phyloP scores from a whole-genome alignment of 2,113 vertebrate genomes.

The Origma solitaria region DNA sequence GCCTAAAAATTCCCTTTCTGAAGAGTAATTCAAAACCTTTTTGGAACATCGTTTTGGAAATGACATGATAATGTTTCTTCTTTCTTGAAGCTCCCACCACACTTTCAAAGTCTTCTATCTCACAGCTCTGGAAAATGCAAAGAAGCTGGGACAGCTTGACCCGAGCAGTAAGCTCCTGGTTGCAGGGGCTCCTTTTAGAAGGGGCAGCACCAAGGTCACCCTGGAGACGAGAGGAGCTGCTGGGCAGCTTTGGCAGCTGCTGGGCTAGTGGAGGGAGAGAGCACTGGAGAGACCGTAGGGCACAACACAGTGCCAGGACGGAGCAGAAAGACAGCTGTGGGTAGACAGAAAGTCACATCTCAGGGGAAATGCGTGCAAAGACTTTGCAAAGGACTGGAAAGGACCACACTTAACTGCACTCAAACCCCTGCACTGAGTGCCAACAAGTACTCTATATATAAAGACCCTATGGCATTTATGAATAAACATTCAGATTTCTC shows the following conservation, averaged over 20 bases:
- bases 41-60: background rate
- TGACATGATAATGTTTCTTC: background rate
- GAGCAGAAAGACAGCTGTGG: background rate
- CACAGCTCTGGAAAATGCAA: background rate
- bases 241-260: background rate
- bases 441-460: background rate
- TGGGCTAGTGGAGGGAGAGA: background rate
- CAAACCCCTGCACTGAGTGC: background rate
- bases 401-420: background rate
- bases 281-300: background rate
- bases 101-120: background rate
- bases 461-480: background rate
- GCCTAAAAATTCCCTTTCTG: background rate
- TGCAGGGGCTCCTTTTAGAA: background rate
- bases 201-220: background rate
- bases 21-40: background rate
- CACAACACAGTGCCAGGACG: background rate
- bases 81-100: background rate
- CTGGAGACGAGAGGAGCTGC: background rate
- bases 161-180: accelerated
- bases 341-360: background rate
- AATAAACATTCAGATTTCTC: background rate
- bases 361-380: background rate
- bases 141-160: background rate
- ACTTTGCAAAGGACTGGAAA: background rate